Conservation (phyloP, 2,797 vertebrate species). For the Pteronotus mesoamericanus region DNA sequence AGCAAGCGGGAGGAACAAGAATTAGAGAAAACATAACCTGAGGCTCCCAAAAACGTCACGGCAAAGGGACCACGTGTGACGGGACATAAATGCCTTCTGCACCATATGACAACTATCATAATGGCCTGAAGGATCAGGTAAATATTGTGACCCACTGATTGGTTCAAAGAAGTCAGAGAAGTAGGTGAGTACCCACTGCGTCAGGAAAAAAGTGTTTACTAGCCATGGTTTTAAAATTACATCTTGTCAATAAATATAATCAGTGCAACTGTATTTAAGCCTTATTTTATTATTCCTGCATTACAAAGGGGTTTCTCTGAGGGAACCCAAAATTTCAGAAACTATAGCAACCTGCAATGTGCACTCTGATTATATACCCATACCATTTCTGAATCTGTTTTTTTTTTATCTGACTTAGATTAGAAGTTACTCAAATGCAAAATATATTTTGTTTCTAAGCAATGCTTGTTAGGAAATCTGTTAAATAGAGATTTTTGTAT, state of each 20-base stretch:
- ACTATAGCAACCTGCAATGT: no score
- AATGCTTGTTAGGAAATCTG: not conserved
- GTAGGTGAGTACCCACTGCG: not conserved
- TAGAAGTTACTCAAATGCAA: not conserved
- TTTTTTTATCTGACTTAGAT: not conserved
- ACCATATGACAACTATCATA: not conserved
- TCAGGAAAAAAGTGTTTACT: not conserved
- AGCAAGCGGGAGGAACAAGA: not conserved
- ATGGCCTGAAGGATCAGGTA: not conserved
- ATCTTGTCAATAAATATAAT: not conserved
- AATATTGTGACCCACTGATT: not conserved
- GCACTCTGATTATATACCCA: not conserved
- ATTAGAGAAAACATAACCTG: not conserved
- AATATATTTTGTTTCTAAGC: constrained; percentile 4
- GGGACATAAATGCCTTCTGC: not conserved
- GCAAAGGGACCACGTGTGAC: not conserved
- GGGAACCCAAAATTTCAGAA: not conserved
- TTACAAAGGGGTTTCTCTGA: not conserved
- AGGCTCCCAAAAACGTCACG: not conserved
- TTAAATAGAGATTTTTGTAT: not conserved
- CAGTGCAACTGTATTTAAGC: not conserved
- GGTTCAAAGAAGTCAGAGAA: not conserved
- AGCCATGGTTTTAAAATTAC: not conserved
- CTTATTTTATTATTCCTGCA: not conserved
- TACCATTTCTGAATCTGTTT: not conserved